Conservation (phyloP, 2,797 vertebrate species). For the Staurois parvus region DNA sequence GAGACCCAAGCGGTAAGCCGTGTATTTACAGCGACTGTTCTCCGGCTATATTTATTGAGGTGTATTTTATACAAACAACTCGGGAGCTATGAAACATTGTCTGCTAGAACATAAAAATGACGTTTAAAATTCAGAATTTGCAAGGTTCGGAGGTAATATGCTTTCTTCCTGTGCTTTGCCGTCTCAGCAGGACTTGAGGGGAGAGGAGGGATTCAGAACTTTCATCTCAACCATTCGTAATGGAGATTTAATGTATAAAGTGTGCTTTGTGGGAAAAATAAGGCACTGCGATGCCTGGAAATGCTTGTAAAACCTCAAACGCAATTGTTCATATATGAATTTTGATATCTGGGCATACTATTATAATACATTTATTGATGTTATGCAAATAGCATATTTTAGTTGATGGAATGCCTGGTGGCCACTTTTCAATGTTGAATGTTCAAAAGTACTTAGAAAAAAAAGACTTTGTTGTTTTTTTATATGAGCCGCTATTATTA, state of each 20-base stretch:
- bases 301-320: background rate
- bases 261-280: background rate
- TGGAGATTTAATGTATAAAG: conserved; percentile 24
- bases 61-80: background rate
- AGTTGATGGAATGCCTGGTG: background rate
- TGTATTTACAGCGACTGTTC: background rate
- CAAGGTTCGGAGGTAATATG: background rate
- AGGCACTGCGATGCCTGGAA: background rate
- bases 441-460: background rate
- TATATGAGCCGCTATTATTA: too few relatives aligned
- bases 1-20: background rate
- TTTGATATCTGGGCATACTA: background rate
- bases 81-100: conserved; percentile 16
- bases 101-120: conserved; percentile 17
- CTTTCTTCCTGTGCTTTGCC: background rate
- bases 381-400: background rate
- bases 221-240: conserved; percentile 15
- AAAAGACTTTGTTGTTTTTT: background rate
- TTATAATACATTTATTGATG: background rate
- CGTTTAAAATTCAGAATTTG: conserved; percentile 3
- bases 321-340: background rate
- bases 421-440: background rate
- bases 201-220: background rate
- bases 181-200: conserved; percentile 24
- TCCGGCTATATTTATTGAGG: background rate